A percentile compares a stretch with the other conserved stretches of the same genome.
phyloP scores from a whole-genome alignment of 2,113 vertebrate genomes.

The Passer montanus region DNA sequence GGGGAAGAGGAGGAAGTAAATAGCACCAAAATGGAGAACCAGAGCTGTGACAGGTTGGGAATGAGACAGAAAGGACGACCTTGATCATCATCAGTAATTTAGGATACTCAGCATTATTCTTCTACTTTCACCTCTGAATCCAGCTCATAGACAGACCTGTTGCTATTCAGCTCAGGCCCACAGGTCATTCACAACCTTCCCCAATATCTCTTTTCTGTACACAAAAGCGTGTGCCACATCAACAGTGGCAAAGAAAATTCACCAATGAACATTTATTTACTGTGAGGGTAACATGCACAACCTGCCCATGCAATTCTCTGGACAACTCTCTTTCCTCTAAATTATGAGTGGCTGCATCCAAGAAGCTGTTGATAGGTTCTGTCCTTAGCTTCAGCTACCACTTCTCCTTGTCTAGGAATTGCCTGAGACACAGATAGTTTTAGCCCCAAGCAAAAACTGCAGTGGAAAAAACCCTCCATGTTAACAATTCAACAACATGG shows the following conservation, averaged over 20 bases:
- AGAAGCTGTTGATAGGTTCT: neutral
- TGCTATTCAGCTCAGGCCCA: neutral
- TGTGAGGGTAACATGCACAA: neutral
- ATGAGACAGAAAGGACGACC: neutral
- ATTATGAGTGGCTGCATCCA: neutral
- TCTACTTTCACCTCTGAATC: neutral
- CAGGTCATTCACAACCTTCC: neutral
- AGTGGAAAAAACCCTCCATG: neutral
- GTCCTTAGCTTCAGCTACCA: neutral
- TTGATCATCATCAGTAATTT: neutral
- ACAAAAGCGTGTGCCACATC: neutral
- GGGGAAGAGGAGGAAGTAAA: neutral
- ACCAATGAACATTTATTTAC: neutral
- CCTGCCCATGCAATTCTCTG: neutral
- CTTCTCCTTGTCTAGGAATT: neutral
- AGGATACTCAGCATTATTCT: neutral
- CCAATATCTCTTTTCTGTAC: neutral
- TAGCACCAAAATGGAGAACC: neutral
- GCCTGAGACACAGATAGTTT: neutral
- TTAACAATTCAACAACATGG: neutral
- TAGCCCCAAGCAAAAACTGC: neutral
- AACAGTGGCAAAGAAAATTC: neutral
- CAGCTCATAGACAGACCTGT: neutral
- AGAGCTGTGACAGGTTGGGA: neutral
- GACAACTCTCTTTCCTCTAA: neutral